Percentiles rank a stretch among this genome's conserved stretches.
Conservation (phyloP, 2,113 vertebrate species). For the Phocoena sinus region DNA sequence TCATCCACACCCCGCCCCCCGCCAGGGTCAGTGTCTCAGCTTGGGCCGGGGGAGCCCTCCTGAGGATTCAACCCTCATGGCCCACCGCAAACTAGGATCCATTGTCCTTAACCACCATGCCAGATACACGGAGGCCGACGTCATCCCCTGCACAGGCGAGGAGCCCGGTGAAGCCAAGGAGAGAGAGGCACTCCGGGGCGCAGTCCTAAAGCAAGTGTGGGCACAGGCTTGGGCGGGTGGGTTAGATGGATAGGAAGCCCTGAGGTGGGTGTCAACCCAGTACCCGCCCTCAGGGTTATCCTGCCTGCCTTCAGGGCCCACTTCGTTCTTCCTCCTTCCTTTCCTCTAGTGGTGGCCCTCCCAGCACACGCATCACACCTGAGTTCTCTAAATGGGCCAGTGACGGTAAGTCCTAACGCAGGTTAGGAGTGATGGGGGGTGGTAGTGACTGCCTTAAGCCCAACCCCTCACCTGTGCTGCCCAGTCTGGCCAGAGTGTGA, state of each 20-base stretch:
- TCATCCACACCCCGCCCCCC: not conserved
- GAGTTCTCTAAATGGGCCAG: slow-evolving; percentile 99
- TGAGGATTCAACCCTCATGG: not conserved
- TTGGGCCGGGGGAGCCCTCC: not conserved
- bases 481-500: slow-evolving; percentile 8
- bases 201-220: slow-evolving; percentile 94
- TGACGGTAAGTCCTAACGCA: slow-evolving; percentile 87
- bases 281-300: not conserved
- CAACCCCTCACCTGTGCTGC: not conserved
- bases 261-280: not conserved
- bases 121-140: slow-evolving; percentile 98
- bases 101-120: slow-evolving; percentile 81
- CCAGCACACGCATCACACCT: slow-evolving; percentile 96
- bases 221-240: not conserved
- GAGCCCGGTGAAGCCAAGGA: slow-evolving; percentile 98
- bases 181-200: slow-evolving; percentile 95
- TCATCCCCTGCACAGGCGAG: slow-evolving; percentile 98
- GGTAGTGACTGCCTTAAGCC: not conserved
- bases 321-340: slow-evolving; percentile 8
- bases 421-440: not conserved
- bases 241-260: accelerated
- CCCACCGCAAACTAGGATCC: not conserved
- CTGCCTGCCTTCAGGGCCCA: not conserved
- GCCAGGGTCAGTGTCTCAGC: not conserved
- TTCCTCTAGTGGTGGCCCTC: slow-evolving; percentile 91